Percentiles rank a stretch among this genome's conserved stretches.
Evolutionary conservation across 2,888 invertebrate genomes (phyloP).

Genomic region (Rhyacophila evoluta): DNA sequence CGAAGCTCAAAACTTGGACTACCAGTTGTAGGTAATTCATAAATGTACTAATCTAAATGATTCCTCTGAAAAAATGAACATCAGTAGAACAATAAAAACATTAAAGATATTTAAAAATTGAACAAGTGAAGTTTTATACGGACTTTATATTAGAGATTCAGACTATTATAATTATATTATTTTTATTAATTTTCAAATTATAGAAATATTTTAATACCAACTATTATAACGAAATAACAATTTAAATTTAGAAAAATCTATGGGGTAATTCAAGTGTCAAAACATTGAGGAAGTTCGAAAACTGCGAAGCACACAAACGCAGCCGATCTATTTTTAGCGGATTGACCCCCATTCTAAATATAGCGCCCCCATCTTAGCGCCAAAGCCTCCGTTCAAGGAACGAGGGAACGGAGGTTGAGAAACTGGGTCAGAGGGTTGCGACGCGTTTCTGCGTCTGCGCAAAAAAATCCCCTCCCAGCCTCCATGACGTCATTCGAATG

Average conservation of each 20-base stretch:
- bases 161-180: too few species aligned
- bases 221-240: too few species aligned
- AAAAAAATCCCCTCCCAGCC: slow-evolving; percentile 20
- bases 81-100: too few species aligned
- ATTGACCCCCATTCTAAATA: slow-evolving; percentile 51
- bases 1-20: too few species aligned
- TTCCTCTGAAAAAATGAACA: too few species aligned
- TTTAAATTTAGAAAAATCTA: neutral
- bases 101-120: too few species aligned
- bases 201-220: too few species aligned
- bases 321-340: slow-evolving; percentile 50
- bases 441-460: slow-evolving; percentile 41
- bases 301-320: neutral
- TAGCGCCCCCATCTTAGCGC: slow-evolving; percentile 38
- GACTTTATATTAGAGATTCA: too few species aligned
- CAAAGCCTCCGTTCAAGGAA: slow-evolving; percentile 35
- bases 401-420: neutral
- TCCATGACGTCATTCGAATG: slow-evolving; percentile 43
- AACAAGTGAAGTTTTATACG: too few species aligned
- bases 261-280: slow-evolving; percentile 27
- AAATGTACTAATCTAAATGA: too few species aligned
- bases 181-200: too few species aligned
- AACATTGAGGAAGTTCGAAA: slow-evolving; percentile 31
- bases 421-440: slow-evolving; percentile 52
- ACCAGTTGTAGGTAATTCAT: too few species aligned